These are phyloP conservation scores for Phasia obesa DNA, from an alignment of 2,888 invertebrate species.

Conservation along the genomic window DNA sequence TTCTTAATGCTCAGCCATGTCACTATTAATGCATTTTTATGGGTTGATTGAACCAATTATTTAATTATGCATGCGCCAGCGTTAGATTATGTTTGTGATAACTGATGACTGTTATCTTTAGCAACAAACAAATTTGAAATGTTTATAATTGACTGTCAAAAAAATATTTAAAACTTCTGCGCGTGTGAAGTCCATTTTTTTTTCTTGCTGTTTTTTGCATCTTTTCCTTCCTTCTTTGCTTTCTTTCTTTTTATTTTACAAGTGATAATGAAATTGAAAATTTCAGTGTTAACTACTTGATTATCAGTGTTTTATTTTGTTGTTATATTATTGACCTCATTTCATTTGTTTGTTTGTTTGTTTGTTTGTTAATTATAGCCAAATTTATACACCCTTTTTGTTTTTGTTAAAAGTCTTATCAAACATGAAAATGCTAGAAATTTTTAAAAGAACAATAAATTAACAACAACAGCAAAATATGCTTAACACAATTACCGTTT, in stretches of 20 bases:
- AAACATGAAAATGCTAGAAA: background rate
- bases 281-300: slow-evolving; percentile 68
- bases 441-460: no score
- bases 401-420: slow-evolving; percentile 42
- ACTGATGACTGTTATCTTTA: slow-evolving; percentile 55
- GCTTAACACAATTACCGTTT: no score
- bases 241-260: slow-evolving; percentile 30
- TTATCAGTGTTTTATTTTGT: slow-evolving; percentile 30
- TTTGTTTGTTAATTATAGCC: slow-evolving; percentile 44
- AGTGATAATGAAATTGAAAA: slow-evolving; percentile 69
- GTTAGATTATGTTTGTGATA: slow-evolving; percentile 12
- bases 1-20: no score
- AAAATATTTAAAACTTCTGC: no score
- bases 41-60: background rate
- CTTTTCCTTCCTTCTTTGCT: background rate
- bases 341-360: slow-evolving; percentile 20
- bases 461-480: no score
- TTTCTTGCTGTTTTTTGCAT: slow-evolving; percentile 7
- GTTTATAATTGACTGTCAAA: background rate
- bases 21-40: no score
- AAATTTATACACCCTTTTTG: slow-evolving; percentile 29
- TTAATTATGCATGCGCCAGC: no score
- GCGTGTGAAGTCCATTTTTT: slow-evolving; percentile 33
- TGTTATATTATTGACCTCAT: slow-evolving; percentile 56
- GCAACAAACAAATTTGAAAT: no score